Evolutionary conservation across 2,113 vertebrate species (phyloP).

Genomic region (Notechis scutatus): DNA sequence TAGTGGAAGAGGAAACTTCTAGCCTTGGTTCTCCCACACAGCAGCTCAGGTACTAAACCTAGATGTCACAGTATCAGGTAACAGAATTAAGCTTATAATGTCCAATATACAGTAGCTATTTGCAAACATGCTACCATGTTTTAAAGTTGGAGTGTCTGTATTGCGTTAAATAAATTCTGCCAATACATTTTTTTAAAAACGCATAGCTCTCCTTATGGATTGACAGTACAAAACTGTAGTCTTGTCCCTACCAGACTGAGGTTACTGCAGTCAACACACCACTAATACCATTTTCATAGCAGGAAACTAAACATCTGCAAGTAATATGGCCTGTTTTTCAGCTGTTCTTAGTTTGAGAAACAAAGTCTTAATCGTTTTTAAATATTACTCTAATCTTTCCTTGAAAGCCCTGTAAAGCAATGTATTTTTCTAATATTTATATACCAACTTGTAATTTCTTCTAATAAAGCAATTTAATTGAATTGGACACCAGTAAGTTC

Average conservation of each 20-base stretch:
- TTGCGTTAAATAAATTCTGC: background rate
- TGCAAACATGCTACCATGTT: background rate
- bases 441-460: constrained; percentile 71
- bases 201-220: background rate
- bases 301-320: background rate
- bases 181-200: background rate
- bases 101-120: background rate
- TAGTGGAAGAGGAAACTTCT: background rate
- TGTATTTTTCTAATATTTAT: constrained; percentile 71
- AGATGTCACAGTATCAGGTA: background rate
- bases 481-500: background rate
- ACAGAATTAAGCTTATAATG: background rate
- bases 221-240: background rate
- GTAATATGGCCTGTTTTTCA: constrained; percentile 1
- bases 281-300: background rate
- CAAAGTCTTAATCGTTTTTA: constrained; percentile 28
- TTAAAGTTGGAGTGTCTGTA: background rate
- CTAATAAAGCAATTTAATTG: constrained; percentile 64
- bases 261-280: background rate
- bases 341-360: constrained; percentile 45
- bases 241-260: background rate
- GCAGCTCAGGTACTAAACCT: background rate
- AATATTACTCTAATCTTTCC: constrained; percentile 51
- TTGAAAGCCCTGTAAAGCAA: constrained; percentile 64
- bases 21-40: background rate